Conservation (phyloP, 1,140 invertebrate genomes). For the Onthophagus taurus region DNA sequence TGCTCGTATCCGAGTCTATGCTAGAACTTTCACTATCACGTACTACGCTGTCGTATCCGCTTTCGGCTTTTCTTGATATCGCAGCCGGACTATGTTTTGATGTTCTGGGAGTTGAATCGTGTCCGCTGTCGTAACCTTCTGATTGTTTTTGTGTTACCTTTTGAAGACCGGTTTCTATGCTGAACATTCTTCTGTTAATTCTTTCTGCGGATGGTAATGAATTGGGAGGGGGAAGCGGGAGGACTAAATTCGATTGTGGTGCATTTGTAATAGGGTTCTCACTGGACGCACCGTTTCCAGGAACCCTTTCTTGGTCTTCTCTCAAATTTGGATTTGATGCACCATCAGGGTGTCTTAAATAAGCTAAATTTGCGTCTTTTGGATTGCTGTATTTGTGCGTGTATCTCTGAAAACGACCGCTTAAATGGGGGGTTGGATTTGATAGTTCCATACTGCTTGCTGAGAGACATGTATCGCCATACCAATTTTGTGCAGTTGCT, state of each 20-base stretch:
- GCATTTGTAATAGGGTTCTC: not conserved
- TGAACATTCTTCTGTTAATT: slow-evolving; percentile 45
- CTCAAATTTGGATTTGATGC: slow-evolving; percentile 83
- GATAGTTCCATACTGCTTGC: slow-evolving; percentile 42
- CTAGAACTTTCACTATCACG: slow-evolving; percentile 78
- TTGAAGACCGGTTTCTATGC: slow-evolving; percentile 46
- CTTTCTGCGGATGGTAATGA: slow-evolving; percentile 43
- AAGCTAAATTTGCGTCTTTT: slow-evolving; percentile 53
- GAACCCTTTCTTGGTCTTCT: slow-evolving; percentile 56
- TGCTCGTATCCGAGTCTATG: slow-evolving; percentile 64
- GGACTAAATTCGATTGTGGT: slow-evolving; percentile 6
- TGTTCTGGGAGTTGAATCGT: slow-evolving; percentile 64
- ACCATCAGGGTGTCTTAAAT: slow-evolving; percentile 75
- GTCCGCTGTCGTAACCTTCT: slow-evolving; percentile 71
- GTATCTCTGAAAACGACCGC: slow-evolving; percentile 33
- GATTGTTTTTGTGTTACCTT: slow-evolving; percentile 43
- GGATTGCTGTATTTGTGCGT: slow-evolving; percentile 40
- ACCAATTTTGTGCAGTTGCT: slow-evolving; percentile 50
- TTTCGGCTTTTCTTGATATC: slow-evolving; percentile 64
- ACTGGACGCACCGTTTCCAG: slow-evolving; percentile 53
- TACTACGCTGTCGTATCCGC: slow-evolving; percentile 82
- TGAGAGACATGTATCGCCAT: slow-evolving; percentile 35
- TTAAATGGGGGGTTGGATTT: slow-evolving; percentile 28
- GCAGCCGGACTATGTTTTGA: slow-evolving; percentile 66
- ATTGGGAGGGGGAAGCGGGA: slow-evolving; percentile 41